A percentile compares a stretch with the other conserved stretches of the same genome.
These are phyloP conservation scores for Melanocharis versteri DNA, from an alignment of 2,113 vertebrate genomes.

Conservation along the genomic window DNA sequence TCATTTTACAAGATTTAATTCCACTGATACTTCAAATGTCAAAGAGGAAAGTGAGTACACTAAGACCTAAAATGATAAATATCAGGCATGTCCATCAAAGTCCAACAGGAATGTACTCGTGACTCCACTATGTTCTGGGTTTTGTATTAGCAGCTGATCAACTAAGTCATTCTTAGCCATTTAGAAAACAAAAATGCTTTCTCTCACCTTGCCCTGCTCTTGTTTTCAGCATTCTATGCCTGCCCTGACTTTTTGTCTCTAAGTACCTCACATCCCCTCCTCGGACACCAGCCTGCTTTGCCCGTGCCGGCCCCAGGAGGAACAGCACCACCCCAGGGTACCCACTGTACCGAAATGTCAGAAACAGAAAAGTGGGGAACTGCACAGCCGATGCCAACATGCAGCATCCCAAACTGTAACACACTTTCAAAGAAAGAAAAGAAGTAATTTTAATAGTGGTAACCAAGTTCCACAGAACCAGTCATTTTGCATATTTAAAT, in stretches of 20 bases:
- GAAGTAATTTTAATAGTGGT: not conserved
- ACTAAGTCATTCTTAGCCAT: not conserved
- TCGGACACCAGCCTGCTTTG: not conserved
- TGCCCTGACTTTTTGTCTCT: not conserved
- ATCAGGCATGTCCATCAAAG: not conserved
- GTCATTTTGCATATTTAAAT: conserved; percentile 9
- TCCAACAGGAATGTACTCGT: not conserved
- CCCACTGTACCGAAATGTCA: rapidly evolving
- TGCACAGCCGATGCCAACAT: rapidly evolving
- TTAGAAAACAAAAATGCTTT: not conserved
- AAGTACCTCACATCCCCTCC: not conserved
- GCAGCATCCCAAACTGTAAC: not conserved
- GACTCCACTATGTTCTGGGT: not conserved
- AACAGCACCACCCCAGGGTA: rapidly evolving
- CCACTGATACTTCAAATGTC: not conserved
- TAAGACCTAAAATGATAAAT: not conserved
- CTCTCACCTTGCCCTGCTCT: not conserved
- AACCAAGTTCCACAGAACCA: not conserved
- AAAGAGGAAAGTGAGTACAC: not conserved
- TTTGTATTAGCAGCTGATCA: not conserved
- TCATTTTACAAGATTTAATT: not conserved
- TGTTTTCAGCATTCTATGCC: not conserved
- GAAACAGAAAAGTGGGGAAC: rapidly evolving
- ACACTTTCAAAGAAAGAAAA: not conserved
- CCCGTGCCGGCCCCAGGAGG: not conserved